Base-by-base conservation (phyloP, 2,888 invertebrate species). In the Cataglyphis livida region DNA sequence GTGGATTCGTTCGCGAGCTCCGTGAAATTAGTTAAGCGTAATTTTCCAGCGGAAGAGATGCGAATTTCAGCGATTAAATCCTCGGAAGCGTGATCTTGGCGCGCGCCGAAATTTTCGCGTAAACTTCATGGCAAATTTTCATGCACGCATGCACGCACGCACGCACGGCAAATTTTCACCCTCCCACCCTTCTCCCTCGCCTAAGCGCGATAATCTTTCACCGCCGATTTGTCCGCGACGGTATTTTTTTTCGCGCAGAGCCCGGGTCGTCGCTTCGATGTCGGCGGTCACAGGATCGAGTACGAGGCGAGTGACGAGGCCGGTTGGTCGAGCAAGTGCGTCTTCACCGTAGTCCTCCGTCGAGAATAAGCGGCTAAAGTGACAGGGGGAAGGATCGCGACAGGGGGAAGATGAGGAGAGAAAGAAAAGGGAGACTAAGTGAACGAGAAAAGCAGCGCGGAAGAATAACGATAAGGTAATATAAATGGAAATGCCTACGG, bases 221-320 rank as follows among this genome's bases (percentile, higher is more conserved):
- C 28, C 44, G 51, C 51, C 51, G 25, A 59, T 44, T 59, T 59
- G 10, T 41, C n/a, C 21, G 15, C 28, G 76, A 21, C 44, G 73
- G 64, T 41, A 32, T 81, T 62, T 54, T 41, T 65, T 68, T 32
- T 21, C 18, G 74, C 93, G 25, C 94, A 95, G 95, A 95, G 92
- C 84, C 95, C 95, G 3, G 95, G 95, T 21, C 93, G 93, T 35
- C 91, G 91, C 62, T 95, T 95, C 87, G 93, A 94, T 44, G 85
- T 94, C 64, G 95, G 95, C 9, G 95, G 94, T 15, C 95, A 95
- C 91, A 94, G 95, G 86, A 93, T 95, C 81, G 95, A 95, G 85
- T 95, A 95, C 91, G 95, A 95, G 84, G 95, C 95, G 10, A 94
- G 92, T 87, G 95, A 95, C 90, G 94, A 94, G 25, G 95, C 95